Evolutionary conservation across 2,113 vertebrate genomes (phyloP).

Genomic region (Rhinolophus sinicus): DNA sequence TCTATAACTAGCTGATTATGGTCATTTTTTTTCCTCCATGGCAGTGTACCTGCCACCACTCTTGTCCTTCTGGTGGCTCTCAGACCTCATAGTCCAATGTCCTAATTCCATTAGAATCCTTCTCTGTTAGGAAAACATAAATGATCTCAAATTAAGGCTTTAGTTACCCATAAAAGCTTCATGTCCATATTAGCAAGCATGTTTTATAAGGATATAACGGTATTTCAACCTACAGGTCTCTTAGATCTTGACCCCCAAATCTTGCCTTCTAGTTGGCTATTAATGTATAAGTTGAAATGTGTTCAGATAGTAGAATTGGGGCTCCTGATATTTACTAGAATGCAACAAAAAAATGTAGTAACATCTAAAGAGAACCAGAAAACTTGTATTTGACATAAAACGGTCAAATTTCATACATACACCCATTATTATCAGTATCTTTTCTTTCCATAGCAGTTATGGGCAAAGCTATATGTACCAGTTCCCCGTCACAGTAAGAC

Average conservation of each 20-base stretch:
- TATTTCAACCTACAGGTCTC: not conserved
- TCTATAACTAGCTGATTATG: not conserved
- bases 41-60: not conserved
- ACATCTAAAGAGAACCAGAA: not conserved
- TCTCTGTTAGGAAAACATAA: not conserved
- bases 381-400: not conserved
- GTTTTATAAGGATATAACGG: not conserved
- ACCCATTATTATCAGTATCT: not conserved
- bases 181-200: not conserved
- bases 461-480: not conserved
- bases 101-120: not conserved
- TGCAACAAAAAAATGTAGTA: not conserved
- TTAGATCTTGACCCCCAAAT: not conserved
- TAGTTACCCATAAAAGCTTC: not conserved
- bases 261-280: not conserved
- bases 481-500: not conserved
- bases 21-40: not conserved
- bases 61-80: not conserved
- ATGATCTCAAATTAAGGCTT: not conserved
- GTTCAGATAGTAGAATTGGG: not conserved
- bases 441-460: not conserved
- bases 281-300: not conserved
- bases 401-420: not conserved
- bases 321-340: not conserved
- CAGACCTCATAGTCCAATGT: not conserved